phyloP scores from a whole-genome alignment of 1,140 invertebrate genomes.

The Pantala flavescens region DNA sequence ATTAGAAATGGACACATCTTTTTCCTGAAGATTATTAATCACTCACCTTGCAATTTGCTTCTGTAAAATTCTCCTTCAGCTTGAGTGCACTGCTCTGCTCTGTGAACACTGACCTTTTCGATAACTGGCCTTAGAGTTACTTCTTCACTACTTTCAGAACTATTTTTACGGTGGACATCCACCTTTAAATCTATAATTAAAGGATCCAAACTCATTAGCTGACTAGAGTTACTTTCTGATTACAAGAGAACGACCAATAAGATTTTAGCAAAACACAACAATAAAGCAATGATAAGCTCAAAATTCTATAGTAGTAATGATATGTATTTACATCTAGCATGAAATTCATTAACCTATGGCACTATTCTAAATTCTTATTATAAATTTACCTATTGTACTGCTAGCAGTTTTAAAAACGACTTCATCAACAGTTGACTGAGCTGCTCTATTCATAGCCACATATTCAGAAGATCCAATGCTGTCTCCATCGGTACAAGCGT shows the following conservation, averaged over 20 bases:
- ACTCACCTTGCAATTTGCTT: not conserved
- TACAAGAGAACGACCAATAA: no score
- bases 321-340: no score
- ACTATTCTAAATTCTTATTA: not conserved
- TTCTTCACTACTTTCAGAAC: constrained; percentile 68
- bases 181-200: constrained; percentile 66
- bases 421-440: constrained; percentile 18
- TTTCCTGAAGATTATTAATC: no score
- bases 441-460: constrained; percentile 18
- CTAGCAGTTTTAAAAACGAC: constrained; percentile 41
- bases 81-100: constrained; percentile 30
- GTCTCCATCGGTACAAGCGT: constrained; percentile 31
- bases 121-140: constrained; percentile 32
- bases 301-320: no score
- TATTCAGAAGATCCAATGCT: constrained; percentile 50
- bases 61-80: constrained; percentile 21
- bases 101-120: constrained; percentile 31
- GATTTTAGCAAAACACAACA: no score
- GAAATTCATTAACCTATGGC: no score
- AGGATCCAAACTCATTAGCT: not conserved
- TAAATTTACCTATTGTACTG: constrained; percentile 58
- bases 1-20: no score
- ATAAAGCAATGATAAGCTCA: no score
- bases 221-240: no score
- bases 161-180: constrained; percentile 84